Evolutionary conservation across 1,140 invertebrate genomes (phyloP).

Genomic region (Pogonognathellus flavescens): DNA sequence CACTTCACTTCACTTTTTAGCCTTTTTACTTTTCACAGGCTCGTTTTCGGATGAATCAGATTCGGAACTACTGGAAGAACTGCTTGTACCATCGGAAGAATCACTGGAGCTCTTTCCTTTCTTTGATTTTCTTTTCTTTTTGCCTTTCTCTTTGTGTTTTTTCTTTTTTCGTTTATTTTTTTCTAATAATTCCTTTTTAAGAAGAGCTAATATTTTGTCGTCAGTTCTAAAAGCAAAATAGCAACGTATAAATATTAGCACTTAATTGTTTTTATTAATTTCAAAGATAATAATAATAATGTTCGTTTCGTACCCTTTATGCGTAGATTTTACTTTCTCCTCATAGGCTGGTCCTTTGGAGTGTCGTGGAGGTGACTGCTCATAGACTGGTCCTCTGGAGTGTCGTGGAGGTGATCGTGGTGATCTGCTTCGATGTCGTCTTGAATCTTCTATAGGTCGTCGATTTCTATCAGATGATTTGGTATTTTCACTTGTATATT

Average conservation of each 20-base stretch:
- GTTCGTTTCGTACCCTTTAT: not conserved
- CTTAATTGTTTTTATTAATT: not conserved
- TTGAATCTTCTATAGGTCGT: too few relatives aligned
- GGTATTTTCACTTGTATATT: constrained; percentile 3
- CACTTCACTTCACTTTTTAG: too few relatives aligned
- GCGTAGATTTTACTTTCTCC: not conserved
- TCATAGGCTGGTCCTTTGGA: not conserved
- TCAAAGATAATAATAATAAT: not conserved
- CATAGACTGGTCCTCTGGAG: not conserved
- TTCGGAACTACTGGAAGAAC: not conserved
- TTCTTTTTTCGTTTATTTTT: constrained; percentile 53
- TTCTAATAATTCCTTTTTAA: constrained; percentile 54
- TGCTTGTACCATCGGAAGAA: not conserved
- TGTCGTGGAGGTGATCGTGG: too few relatives aligned
- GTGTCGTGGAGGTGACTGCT: not conserved
- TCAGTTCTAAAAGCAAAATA: constrained; percentile 36
- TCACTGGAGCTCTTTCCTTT: not conserved
- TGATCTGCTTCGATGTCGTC: not conserved
- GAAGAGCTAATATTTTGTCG: constrained; percentile 43
- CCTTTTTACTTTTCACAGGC: not conserved
- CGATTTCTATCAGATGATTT: not conserved
- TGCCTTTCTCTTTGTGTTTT: constrained; percentile 36
- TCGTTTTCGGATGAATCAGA: not conserved
- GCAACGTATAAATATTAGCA: not conserved
- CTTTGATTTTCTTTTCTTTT: constrained; percentile 25